A percentile compares a stretch with the other conserved stretches of the same genome.
Evolutionary conservation across 2,797 vertebrate genomes (phyloP).

Genomic region (Sebastes glaucus): DNA sequence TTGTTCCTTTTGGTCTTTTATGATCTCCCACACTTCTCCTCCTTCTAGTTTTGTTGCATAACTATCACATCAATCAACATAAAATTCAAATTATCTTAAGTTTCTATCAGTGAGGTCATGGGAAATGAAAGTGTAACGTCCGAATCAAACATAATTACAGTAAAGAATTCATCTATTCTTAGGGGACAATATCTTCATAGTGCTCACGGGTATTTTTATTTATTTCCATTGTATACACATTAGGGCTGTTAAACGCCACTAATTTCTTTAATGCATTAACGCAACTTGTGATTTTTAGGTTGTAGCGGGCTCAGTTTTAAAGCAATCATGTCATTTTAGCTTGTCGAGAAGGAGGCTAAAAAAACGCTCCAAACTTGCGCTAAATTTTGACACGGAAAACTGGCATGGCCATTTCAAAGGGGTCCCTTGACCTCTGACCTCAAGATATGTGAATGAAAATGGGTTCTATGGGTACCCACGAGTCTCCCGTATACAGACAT

Average conservation of each 20-base stretch:
- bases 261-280: no score
- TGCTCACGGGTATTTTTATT: background rate
- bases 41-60: background rate
- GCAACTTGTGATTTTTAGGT: no score
- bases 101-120: slow-evolving; percentile 4
- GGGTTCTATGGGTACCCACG: no score
- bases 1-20: background rate
- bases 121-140: slow-evolving; percentile 24
- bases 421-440: no score
- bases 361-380: no score
- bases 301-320: no score
- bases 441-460: no score
- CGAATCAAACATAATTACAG: background rate
- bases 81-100: background rate
- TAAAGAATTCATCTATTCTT: background rate
- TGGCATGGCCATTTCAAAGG: no score
- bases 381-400: rapidly evolving
- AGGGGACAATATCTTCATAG: background rate
- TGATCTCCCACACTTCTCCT: slow-evolving; percentile 10
- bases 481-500: no score
- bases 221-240: background rate
- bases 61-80: slow-evolving; percentile 1
- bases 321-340: no score
- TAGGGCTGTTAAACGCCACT: no score
- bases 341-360: no score